Evolutionary conservation across 2,113 vertebrate genomes (phyloP).

Genomic region (Tragelaphus imberbis): DNA sequence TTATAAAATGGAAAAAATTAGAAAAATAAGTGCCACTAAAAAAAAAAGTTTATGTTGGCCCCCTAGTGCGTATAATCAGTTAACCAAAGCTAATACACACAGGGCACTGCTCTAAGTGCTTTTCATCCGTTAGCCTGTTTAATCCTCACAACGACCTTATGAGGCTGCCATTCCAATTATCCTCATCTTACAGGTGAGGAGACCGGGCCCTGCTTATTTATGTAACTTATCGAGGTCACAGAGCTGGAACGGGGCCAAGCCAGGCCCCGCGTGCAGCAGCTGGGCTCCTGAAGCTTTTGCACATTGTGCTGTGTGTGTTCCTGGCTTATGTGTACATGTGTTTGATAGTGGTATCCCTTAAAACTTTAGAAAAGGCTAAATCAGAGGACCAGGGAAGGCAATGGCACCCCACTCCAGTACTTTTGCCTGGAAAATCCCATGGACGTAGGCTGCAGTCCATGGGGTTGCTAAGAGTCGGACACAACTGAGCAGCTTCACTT

Average conservation of each 20-base stretch:
- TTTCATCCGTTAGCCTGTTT: not conserved
- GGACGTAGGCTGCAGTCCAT: no score
- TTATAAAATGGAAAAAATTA: not conserved
- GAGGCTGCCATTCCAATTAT: not conserved
- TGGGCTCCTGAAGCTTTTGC: not conserved
- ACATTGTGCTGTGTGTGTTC: not conserved
- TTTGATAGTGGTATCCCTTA: not conserved
- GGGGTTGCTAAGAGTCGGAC: no score
- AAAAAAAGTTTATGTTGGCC: not conserved
- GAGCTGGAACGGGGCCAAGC: not conserved
- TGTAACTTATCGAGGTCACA: not conserved
- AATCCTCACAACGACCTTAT: not conserved
- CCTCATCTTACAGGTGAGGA: not conserved
- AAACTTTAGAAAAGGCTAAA: conserved; percentile 11
- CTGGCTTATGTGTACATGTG: not conserved
- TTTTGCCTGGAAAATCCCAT: no score
- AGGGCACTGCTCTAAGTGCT: not conserved
- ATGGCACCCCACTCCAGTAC: no score
- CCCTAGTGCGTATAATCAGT: not conserved
- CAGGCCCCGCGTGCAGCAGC: not conserved
- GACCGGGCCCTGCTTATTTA: not conserved
- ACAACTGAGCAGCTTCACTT: no score
- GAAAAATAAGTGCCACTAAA: not conserved
- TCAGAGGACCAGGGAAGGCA: no score
- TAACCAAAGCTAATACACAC: not conserved